Evolutionary conservation across 2,113 vertebrate genomes (phyloP), one percentile per base, ranked within the genome.

Genomic region (Nannobrachium achirus): DNA sequence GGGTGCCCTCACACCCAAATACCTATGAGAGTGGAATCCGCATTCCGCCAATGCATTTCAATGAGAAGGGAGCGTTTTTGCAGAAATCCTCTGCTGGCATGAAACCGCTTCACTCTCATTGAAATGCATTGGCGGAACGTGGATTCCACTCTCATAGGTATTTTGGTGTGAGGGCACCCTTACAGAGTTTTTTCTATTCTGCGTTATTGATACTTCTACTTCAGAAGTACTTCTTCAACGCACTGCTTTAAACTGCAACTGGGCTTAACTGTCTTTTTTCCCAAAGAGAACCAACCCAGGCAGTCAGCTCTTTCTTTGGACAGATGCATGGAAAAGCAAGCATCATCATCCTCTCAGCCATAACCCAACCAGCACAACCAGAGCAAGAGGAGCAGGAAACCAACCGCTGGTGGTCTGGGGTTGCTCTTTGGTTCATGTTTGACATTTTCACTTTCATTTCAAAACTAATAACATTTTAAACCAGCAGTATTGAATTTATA

Each of bases 251-350:
- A 33, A 33, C 25, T 33, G 48, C 13, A 15, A 50, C 11, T 11
- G 38, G 8, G 56, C 73, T 77, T 57, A 81, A 73, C 60, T 79
- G 64, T 56, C 60, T 63, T 82, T 86, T 83, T 87, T n/a, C n/a
- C 73, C 80, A 76, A 56, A 66, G 58, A 79, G 59, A 75, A 66
- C 75, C 55, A 75, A 66, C 75, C 55, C 56, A 69, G 73, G 76
- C 25, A 79, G 66, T 60, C 69, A 0, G 55, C 39, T 33, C 25
- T 33, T 33, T 82, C 70, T 80, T 69, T 73, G 81, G 75, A 81
- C 73, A 75, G 68, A 68, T 63, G 70, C 71, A 71, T 49, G 81
- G 80, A 87, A 92, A 89, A 71, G 83, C 73, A 85, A 62, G 25
- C 25, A 1, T 67, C 63, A 72, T 72, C 64, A 81, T 88, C 61